Evolutionary conservation across 2,888 invertebrate species (phyloP), one percentile per base, ranked within the genome.

Genomic region (Nezara viridula): DNA sequence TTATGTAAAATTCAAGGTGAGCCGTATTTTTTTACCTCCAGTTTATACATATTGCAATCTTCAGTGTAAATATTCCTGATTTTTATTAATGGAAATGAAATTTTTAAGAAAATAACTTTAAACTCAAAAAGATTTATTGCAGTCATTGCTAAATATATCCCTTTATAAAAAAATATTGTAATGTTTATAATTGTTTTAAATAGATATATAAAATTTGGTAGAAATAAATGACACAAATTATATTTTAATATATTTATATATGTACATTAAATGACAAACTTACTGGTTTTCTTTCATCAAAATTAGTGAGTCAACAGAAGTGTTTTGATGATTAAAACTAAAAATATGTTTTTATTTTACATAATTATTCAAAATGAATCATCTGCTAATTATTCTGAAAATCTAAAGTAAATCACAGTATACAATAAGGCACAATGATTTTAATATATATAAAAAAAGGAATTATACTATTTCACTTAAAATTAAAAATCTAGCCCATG

Each of bases 381-480:
- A 81, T 44, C 81, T 44, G 81, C 81, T 81, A 44, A 81, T 24
- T 44, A 81, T 24, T 44, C 44, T 86, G 86, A 86, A 86, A 86
- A 86, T 55, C 86, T 86, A 55, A 86, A 52, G 55, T 86, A 86
- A 86, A 86, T 86, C 86, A 86, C 86, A 86, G 86, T 55, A 86
- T 86, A 55, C 40, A 60, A 55, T 55, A 86, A 86, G 86, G 86
- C 86, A 86, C 86, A 50, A 37, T 55, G 86, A 55, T 86, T 55
- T 86, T 86, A 50, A 50, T 86, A 55, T 50, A 27, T 55, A 86
- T 52, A 86, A 14, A 86, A 55, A 40, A 27, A 19, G 32, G 6
- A 60, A 55, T 50, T 55, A 86, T 86, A 55, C 86, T 47, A 50
- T 86, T 37, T 32, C n/a, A 86, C 55, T 55, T 86, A 86, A 32